These are phyloP conservation scores for Molossus molossus DNA, from an alignment of 2,797 vertebrate species.

Conservation along the genomic window DNA sequence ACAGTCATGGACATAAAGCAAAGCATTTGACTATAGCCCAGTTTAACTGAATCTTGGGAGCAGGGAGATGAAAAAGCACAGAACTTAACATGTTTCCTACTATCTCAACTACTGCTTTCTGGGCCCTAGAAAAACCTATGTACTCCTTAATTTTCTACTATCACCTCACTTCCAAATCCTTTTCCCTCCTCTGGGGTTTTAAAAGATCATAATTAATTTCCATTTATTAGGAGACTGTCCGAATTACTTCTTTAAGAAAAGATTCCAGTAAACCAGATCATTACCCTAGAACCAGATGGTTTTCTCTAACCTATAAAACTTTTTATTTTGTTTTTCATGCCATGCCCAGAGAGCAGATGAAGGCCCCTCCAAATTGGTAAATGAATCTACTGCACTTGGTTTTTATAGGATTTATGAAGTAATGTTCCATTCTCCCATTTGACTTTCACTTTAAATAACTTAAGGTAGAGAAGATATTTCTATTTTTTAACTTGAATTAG, in stretches of 20 bases:
- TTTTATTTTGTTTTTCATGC: slow-evolving; percentile 61
- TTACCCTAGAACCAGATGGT: slow-evolving; percentile 64
- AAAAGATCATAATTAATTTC: slow-evolving; percentile 68
- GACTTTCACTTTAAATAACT: slow-evolving; percentile 56
- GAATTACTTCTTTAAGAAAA: slow-evolving; percentile 51
- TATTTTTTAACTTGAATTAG: background rate
- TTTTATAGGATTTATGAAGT: slow-evolving; percentile 34
- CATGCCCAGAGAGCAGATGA: background rate
- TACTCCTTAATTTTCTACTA: slow-evolving; percentile 49
- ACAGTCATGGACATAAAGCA: slow-evolving; percentile 59
- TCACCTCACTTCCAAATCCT: slow-evolving; percentile 48
- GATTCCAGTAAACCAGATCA: slow-evolving; percentile 63
- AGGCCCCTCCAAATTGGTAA: background rate
- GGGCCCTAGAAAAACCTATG: background rate
- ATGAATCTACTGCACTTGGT: background rate
- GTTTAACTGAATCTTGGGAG: slow-evolving; percentile 29
- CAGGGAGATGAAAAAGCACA: slow-evolving; percentile 19
- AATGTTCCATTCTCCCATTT: slow-evolving; percentile 1
- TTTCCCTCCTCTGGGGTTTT: slow-evolving; percentile 13
- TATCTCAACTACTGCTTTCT: background rate
- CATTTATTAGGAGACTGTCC: slow-evolving; percentile 64
- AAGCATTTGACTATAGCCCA: slow-evolving; percentile 19
- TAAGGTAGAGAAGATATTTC: background rate
- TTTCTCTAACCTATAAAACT: slow-evolving; percentile 60
- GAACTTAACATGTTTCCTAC: background rate